Percentiles rank a stretch among this genome's conserved stretches.
These are phyloP conservation scores for Mesorhabditis spiculigera DNA, from an alignment of 2,888 invertebrate genomes.

Conservation along the genomic window DNA sequence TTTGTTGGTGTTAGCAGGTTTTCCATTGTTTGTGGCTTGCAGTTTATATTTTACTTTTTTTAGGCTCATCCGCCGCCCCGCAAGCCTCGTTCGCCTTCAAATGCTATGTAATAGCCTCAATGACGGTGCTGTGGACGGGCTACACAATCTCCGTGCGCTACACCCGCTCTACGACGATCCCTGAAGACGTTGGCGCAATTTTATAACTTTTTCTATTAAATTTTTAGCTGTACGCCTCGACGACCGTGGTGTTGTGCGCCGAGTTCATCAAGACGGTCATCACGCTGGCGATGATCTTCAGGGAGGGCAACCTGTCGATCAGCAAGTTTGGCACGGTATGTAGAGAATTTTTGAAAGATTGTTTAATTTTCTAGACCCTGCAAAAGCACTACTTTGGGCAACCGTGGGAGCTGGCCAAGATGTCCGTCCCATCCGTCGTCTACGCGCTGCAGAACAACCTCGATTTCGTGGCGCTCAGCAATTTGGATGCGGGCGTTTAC, in stretches of 20 bases:
- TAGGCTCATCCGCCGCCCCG: not conserved
- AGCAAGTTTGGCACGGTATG: slow-evolving; percentile 21
- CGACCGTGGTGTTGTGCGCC: slow-evolving; percentile 53
- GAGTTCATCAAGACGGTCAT: slow-evolving; percentile 52
- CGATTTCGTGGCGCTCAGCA: slow-evolving; percentile 57
- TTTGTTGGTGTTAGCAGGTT: too few species aligned
- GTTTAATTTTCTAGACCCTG: slow-evolving; percentile 29
- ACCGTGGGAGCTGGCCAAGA: slow-evolving; percentile 55
- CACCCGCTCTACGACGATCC: slow-evolving; percentile 46
- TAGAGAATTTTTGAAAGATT: not conserved
- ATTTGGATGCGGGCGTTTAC: slow-evolving; percentile 57
- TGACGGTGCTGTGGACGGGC: slow-evolving; percentile 57
- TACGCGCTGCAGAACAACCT: slow-evolving; percentile 59
- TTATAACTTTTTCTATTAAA: not conserved
- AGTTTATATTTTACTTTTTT: too few species aligned
- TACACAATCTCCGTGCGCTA: slow-evolving; percentile 56
- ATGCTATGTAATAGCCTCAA: slow-evolving; percentile 51
- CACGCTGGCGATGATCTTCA: slow-evolving; percentile 42
- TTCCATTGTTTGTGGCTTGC: too few species aligned
- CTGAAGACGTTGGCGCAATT: slow-evolving; percentile 27
- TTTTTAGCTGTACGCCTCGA: slow-evolving; percentile 42
- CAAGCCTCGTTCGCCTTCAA: slow-evolving; percentile 19
- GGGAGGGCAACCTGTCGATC: slow-evolving; percentile 27
- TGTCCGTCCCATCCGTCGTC: slow-evolving; percentile 57
- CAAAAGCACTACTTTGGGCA: slow-evolving; percentile 46